phyloP scores from a whole-genome alignment of 2,113 vertebrate genomes.

The Origma solitaria region DNA sequence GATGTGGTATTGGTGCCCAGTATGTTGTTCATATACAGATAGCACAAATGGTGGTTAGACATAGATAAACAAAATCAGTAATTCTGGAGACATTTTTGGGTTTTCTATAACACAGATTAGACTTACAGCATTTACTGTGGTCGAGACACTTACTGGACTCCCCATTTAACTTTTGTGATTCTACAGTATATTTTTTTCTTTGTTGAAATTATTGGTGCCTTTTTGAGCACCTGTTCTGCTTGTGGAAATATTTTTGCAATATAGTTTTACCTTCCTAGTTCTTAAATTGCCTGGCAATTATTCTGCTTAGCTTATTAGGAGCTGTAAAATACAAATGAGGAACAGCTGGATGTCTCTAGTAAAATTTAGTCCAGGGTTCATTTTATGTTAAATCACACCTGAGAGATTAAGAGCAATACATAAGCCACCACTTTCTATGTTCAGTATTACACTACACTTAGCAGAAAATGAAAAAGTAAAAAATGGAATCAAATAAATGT shows the following conservation, averaged over 20 bases:
- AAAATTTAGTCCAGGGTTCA: neutral
- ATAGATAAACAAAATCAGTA: neutral
- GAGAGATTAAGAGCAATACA: neutral
- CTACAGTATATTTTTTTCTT: neutral
- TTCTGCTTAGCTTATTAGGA: neutral
- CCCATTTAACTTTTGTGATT: neutral
- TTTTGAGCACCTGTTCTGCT: neutral
- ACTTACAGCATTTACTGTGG: neutral
- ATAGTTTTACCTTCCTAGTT: neutral
- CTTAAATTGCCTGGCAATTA: neutral
- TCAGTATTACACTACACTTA: neutral
- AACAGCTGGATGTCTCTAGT: neutral
- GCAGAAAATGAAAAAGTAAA: neutral
- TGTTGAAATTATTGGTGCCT: neutral
- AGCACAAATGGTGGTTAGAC: neutral
- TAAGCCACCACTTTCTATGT: neutral
- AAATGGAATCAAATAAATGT: neutral
- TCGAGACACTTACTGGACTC: neutral
- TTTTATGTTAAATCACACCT: neutral
- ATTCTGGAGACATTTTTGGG: neutral
- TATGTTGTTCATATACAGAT: neutral
- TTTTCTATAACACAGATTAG: neutral
- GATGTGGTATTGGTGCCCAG: neutral
- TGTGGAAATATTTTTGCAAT: neutral
- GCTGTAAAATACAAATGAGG: neutral